A percentile compares a stretch with the other conserved stretches of the same genome.
These are phyloP conservation scores for Prolemur simus DNA, from an alignment of 2,113 vertebrate species.

Conservation along the genomic window DNA sequence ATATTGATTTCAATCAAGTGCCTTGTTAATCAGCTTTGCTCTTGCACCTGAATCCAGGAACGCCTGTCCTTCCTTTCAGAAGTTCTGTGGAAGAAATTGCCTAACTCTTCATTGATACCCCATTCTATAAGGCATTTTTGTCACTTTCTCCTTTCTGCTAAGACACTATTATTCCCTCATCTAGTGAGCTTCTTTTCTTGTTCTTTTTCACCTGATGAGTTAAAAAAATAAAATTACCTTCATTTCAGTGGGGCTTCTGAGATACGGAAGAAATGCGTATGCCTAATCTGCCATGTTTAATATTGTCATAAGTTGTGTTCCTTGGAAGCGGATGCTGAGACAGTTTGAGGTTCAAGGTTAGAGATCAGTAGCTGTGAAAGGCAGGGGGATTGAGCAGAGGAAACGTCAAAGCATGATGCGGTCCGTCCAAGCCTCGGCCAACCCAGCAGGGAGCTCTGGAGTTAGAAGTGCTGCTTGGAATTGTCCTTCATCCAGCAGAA, in stretches of 20 bases:
- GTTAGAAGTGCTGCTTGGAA: background rate
- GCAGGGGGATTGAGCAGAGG: background rate
- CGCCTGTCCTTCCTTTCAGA: background rate
- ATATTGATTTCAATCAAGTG: constrained; percentile 1
- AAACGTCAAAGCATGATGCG: background rate
- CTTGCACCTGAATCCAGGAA: background rate
- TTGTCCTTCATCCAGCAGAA: background rate
- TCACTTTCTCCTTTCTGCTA: background rate
- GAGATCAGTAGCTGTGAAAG: background rate
- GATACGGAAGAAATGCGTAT: background rate
- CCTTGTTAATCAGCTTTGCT: background rate
- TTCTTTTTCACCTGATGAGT: background rate
- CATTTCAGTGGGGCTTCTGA: background rate
- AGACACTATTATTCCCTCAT: background rate
- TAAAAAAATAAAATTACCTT: constrained; percentile 7
- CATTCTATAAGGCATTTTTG: background rate
- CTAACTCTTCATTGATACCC: background rate
- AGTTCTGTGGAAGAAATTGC: background rate
- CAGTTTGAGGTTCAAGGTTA: background rate
- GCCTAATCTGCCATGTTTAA: background rate
- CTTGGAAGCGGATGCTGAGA: background rate
- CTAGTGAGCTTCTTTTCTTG: background rate
- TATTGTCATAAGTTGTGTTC: background rate
- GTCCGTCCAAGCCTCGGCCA: background rate
- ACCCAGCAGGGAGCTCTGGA: background rate